Base-by-base conservation (phyloP, 1,140 invertebrate species). In the Procambarus virginalis region DNA sequence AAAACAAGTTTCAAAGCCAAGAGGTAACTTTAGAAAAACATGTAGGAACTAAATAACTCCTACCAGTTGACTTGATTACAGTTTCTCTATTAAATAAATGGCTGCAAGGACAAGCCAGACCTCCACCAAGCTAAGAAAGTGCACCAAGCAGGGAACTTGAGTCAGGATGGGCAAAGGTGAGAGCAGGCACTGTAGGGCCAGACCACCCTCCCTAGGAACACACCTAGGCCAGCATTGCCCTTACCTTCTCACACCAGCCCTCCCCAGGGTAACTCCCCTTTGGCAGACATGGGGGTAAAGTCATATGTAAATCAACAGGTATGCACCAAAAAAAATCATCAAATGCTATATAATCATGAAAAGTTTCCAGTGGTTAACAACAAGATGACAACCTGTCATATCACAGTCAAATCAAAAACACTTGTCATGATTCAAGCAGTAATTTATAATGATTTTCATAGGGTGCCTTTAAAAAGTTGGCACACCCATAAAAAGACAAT, bases 11-110 rank as follows among this genome's bases (percentile, higher is more conserved):
- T 55, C 51, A 55, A 9, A 55, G 12, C 12, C 8, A 55, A 55
- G 51, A 8, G 12, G 51, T 12, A 34, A 34, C 34, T 34, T 34
- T 34, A 34, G 0, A 97, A 55, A 12, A 55, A 55, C 12, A 4
- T 4, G 51, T 34, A 34, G 34, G 34, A 34, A 34, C 34, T 34
- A 34, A 34, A 34, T 34, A 0, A 34, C 51, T 55, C 51, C 12
- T 55, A 55, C 51, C 8, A 8, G 8, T 55, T 55, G 12, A 55
- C 3, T 5, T 3, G 3, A 4, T 9, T 4, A 9, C 12, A 55
- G 4, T 55, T 55, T 55, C 12, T 55, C 1, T 55, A 9, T 55
- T 55, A 9, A 55, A 55, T 12, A 4, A 55, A 4, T n/a, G n/a
- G 55, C 49, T 34, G 78, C 49, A 58, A 3, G 46, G 5, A 55